Percentiles rank a stretch among this genome's conserved stretches.
Conservation (phyloP, 2,113 vertebrate species). For the Willisornis vidua region DNA sequence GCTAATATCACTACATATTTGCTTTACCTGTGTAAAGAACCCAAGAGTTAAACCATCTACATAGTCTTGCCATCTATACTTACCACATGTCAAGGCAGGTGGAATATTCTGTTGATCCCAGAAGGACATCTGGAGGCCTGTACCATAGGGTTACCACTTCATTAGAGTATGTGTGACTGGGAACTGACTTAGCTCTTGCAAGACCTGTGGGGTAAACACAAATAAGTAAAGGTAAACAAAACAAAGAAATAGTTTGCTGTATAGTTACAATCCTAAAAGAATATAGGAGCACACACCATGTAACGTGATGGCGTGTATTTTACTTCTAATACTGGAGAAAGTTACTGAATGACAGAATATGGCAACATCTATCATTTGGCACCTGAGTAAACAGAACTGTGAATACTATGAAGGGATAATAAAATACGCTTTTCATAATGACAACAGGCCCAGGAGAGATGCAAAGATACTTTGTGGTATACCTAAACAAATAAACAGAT, state of each 20-base stretch:
- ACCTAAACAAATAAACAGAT: neutral
- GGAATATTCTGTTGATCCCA: constrained; percentile 96
- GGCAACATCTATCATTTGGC: neutral
- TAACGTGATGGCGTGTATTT: neutral
- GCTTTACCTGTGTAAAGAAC: neutral
- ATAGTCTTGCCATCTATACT: constrained; percentile 33
- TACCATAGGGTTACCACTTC: constrained; percentile 99
- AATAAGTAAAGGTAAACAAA: constrained; percentile 12
- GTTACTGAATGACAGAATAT: neutral
- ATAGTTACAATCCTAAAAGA: constrained; percentile 11
- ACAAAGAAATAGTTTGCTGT: neutral
- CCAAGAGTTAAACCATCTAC: neutral
- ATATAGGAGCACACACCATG: neutral
- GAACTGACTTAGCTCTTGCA: constrained; percentile 94
- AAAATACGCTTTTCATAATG: neutral
- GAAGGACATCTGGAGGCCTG: constrained; percentile 93
- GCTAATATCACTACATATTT: neutral
- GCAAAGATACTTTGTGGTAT: neutral
- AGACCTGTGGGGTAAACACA: constrained; percentile 79
- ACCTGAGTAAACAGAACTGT: neutral
- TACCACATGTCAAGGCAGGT: constrained; percentile 99
- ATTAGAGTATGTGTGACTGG: constrained; percentile 97
- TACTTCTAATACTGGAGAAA: neutral
- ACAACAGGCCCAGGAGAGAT: neutral
- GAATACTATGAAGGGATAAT: neutral